These are phyloP conservation scores for Spatula versicolor DNA, from an alignment of 2,797 vertebrate genomes.

Conservation along the genomic window DNA sequence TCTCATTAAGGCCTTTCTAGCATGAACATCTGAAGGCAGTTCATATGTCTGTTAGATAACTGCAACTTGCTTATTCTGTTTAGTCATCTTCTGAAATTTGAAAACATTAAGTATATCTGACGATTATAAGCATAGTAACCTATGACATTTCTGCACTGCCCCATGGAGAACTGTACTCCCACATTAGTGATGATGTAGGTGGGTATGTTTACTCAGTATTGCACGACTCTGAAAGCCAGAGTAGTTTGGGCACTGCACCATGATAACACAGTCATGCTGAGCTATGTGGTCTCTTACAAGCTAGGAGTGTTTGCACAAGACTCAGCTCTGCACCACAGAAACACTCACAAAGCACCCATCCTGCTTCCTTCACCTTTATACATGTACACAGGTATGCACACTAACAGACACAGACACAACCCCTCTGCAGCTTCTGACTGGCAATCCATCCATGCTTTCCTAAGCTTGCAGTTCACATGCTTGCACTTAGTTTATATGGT, in stretches of 20 bases:
- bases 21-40: background rate
- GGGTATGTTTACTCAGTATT: background rate
- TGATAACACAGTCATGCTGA: background rate
- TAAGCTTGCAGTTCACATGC: background rate
- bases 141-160: background rate
- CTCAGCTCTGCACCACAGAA: background rate
- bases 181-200: background rate
- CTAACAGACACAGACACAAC: rapidly evolving
- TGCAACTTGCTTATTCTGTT: background rate
- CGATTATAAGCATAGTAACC: background rate
- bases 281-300: rapidly evolving
- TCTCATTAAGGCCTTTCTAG: background rate
- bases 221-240: background rate
- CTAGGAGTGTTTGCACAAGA: background rate
- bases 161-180: background rate
- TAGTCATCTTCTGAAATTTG: background rate
- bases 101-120: background rate
- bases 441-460: background rate
- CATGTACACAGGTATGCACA: rapidly evolving
- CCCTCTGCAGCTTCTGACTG: background rate
- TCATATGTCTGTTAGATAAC: background rate
- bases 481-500: background rate
- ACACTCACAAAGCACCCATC: background rate
- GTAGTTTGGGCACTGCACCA: background rate
- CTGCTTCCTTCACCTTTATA: background rate